Evolutionary conservation across 1,140 invertebrate genomes (phyloP).

Genomic region (Drosophila sp.): DNA sequence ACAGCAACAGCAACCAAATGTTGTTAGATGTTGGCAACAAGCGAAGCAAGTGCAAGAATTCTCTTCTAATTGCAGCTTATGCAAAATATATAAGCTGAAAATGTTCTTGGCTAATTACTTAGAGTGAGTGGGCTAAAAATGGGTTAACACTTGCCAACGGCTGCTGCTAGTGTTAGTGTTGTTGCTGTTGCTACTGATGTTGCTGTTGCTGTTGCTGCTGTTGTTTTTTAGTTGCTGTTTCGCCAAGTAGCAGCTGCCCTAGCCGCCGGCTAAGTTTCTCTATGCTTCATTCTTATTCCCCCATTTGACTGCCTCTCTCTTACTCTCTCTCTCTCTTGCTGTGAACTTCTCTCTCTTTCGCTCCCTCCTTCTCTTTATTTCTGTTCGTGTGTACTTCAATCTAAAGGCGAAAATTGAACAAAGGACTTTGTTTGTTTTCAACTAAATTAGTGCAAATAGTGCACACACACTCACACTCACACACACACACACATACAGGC

Average conservation of each 20-base stretch:
- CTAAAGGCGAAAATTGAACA: constrained; percentile 81
- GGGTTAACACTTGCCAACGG: constrained; percentile 72
- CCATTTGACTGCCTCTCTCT: constrained; percentile 11
- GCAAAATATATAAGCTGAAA: constrained; percentile 63
- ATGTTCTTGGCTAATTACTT: constrained; percentile 78
- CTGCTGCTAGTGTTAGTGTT: constrained; percentile 24
- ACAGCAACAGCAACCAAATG: constrained; percentile 3
- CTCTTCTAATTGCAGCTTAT: constrained; percentile 48
- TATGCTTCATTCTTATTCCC: constrained; percentile 24
- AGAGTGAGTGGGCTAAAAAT: constrained; percentile 57
- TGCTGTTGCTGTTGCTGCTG: constrained; percentile 30
- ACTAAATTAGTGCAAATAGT: constrained; percentile 84
- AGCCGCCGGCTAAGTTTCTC: constrained; percentile 56
- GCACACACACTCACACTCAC: constrained; percentile 56
- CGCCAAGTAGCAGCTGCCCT: constrained; percentile 37
- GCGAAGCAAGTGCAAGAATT: constrained; percentile 26
- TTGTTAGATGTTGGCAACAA: constrained; percentile 2
- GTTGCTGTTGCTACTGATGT: constrained; percentile 13
- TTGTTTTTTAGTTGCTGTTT: constrained; percentile 39
- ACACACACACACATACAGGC: constrained; percentile 26
- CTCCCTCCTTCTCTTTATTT: constrained; percentile 20
- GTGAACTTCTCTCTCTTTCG: constrained; percentile 22
- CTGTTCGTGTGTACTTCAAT: constrained; percentile 52
- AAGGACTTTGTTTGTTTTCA: constrained; percentile 83
- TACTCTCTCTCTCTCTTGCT: constrained; percentile 13